Evolutionary conservation across 2,797 vertebrate genomes (phyloP).

Genomic region (Cossypha caffra): DNA sequence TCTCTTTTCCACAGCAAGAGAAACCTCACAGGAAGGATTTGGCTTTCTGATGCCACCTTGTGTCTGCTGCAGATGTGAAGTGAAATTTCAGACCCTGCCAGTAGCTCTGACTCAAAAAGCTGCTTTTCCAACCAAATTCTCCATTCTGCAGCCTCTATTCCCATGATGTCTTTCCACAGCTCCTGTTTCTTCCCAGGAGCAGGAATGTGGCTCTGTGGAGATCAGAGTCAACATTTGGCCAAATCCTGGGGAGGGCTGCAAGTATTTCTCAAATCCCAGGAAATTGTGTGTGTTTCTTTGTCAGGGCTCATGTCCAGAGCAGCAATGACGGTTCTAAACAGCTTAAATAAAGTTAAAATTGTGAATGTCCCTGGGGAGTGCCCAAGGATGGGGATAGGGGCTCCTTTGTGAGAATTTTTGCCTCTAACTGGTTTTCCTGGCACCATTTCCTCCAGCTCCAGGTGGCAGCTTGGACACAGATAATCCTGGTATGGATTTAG

Average conservation of each 20-base stretch:
- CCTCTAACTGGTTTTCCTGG: neutral
- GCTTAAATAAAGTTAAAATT: accelerated
- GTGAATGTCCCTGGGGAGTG: neutral
- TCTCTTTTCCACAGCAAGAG: neutral
- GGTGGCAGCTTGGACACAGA: neutral
- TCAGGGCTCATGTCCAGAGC: accelerated
- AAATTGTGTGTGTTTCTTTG: accelerated
- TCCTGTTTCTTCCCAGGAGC: neutral
- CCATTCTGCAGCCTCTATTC: neutral
- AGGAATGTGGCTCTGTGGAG: no score
- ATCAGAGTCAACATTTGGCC: neutral
- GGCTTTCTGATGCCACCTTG: neutral
- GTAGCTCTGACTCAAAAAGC: neutral
- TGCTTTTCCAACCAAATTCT: neutral
- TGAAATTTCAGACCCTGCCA: neutral
- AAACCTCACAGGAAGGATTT: neutral
- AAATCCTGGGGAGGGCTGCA: neutral
- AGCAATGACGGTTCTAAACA: accelerated
- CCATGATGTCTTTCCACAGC: accelerated
- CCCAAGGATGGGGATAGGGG: accelerated
- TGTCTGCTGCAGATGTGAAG: neutral
- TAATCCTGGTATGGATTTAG: neutral
- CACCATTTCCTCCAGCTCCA: neutral
- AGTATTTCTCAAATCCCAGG: neutral
- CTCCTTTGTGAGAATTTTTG: accelerated